Percentiles rank a stretch among this genome's conserved stretches.
Conservation (phyloP, 2,797 vertebrate species). For the Premnoplex brunnescens region DNA sequence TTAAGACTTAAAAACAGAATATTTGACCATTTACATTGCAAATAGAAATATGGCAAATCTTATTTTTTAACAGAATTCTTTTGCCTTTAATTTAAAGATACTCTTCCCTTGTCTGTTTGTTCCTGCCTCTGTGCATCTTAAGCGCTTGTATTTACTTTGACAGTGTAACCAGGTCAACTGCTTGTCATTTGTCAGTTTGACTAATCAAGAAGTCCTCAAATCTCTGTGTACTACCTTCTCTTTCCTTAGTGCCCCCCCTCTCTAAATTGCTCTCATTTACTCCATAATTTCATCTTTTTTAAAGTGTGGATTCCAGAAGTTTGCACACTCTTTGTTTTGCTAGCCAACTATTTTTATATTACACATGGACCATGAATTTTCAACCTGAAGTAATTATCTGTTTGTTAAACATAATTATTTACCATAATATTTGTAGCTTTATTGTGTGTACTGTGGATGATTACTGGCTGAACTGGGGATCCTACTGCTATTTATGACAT, state of each 20-base stretch:
- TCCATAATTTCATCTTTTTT: neutral
- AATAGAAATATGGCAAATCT: neutral
- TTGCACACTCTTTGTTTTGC: neutral
- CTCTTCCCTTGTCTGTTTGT: neutral
- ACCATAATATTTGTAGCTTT: neutral
- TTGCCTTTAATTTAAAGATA: neutral
- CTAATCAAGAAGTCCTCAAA: neutral
- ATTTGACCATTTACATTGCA: neutral
- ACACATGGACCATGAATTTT: neutral
- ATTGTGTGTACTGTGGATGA: neutral
- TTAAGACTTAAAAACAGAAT: neutral
- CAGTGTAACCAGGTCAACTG: neutral
- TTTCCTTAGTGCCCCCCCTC: neutral
- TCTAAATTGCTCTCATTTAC: neutral
- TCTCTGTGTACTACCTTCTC: neutral
- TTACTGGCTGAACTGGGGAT: neutral
- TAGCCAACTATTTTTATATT: neutral
- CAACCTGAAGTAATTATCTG: neutral
- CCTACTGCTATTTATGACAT: neutral
- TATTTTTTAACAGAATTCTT: neutral
- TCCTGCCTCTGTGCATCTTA: neutral
- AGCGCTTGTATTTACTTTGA: neutral
- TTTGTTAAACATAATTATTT: neutral
- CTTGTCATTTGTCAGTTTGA: neutral
- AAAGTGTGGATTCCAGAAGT: neutral